phyloP scores from a whole-genome alignment of 2,888 invertebrate species.

The Dryomyza anilis region DNA sequence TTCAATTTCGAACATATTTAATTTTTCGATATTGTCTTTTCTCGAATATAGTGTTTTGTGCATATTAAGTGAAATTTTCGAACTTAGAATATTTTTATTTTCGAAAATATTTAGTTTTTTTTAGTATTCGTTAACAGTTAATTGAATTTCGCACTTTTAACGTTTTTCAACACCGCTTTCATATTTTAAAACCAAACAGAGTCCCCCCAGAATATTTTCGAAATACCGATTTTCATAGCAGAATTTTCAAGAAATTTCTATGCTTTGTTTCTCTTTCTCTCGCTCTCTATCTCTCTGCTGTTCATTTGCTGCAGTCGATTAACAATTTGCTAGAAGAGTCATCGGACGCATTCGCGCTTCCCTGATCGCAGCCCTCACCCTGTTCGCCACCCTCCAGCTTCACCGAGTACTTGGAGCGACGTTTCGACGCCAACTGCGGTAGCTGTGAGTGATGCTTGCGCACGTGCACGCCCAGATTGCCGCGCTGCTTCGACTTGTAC shows the following conservation, averaged over 20 bases:
- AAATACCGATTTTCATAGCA: not conserved
- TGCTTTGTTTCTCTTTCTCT: not conserved
- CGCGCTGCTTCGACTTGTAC: constrained; percentile 78
- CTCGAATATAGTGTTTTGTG: no score
- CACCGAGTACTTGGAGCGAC: constrained; percentile 54
- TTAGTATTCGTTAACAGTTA: no score
- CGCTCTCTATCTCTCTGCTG: not conserved
- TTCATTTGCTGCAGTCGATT: constrained; percentile 51
- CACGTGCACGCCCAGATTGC: constrained; percentile 79
- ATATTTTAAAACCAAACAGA: no score
- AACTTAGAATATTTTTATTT: no score
- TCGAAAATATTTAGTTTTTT: no score
- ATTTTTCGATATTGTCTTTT: not conserved
- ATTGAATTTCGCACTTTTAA: no score
- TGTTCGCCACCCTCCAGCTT: constrained; percentile 43
- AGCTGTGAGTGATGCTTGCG: constrained; percentile 71
- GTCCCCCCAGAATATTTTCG: not conserved
- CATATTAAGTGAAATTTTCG: no score
- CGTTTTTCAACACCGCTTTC: no score
- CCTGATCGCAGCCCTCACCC: constrained; percentile 32
- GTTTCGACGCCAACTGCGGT: constrained; percentile 55
- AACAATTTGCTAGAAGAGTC: constrained; percentile 52
- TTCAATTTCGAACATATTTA: not conserved
- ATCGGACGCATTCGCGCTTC: constrained; percentile 44
- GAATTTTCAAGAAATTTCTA: not conserved